These are phyloP conservation scores for Heptranchias perlo DNA, from an alignment of 2,113 vertebrate genomes.

Conservation along the genomic window DNA sequence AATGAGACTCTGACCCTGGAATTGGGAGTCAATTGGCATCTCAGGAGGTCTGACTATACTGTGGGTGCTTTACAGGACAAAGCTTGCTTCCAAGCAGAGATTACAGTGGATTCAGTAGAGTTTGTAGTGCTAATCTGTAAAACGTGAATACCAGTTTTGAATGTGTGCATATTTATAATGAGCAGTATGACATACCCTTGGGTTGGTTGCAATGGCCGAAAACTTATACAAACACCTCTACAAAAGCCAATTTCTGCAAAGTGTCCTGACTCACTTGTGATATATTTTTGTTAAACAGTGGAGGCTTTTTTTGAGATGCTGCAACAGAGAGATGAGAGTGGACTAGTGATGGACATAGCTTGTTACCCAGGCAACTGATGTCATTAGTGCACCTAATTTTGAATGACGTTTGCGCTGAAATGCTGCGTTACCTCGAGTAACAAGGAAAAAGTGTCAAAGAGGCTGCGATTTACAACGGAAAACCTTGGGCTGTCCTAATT, in stretches of 20 bases:
- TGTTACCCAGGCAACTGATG: not conserved
- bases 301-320: not conserved
- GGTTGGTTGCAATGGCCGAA: not conserved
- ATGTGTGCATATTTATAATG: not conserved
- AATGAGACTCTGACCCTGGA: not conserved
- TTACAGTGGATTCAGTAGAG: not conserved
- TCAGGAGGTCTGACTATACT: not conserved
- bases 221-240: not conserved
- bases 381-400: not conserved
- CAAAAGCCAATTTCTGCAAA: not conserved
- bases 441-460: not conserved
- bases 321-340: not conserved
- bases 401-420: not conserved
- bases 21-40: not conserved
- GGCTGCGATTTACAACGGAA: not conserved
- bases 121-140: not conserved
- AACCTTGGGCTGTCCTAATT: not conserved
- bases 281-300: not conserved
- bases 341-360: not conserved
- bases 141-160: not conserved
- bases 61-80: not conserved
- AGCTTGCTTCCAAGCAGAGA: not conserved
- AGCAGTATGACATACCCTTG: not conserved
- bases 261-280: not conserved
- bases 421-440: not conserved